Evolutionary conservation across 1,140 invertebrate species (phyloP), one percentile per base, ranked within the genome.

Genomic region (Ostrea denselamellosa): DNA sequence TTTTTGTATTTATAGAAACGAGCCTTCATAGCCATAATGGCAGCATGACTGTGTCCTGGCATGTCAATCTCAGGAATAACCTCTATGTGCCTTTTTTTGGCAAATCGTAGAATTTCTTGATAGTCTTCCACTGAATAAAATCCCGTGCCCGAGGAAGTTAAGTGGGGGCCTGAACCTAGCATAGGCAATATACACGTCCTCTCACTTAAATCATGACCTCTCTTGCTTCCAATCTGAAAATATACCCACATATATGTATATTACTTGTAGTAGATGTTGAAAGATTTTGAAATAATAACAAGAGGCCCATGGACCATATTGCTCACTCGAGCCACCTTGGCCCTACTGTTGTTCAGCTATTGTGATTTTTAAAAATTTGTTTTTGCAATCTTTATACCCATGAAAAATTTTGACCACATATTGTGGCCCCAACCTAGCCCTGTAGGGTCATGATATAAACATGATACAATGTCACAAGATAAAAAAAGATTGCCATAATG

Each of bases 31-130:
- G 93, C 90, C 86, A 89, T 90, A 51, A 94, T 91, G 17, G 94
- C 93, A 68, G 94, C 94, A 90, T 93, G 92, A 85, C 92, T 93
- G 81, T 95, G 94, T 51, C 94, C 93, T 10, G 94, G 94, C 92
- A 95, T 92, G 87, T 95, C 94, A 86, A 95, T 93, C 83, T 95
- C 94, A 22, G 94, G 94, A 85, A 94, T 93, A 2, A 94, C 92
- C 52, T 93, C 92, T 54, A 94, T 93, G 87, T 94, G 92, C 2
- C 93, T 89, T 7, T 88, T 77, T 8, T 86, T 89, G 25, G 94
- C 93, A 89, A 91, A 93, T 3, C 51, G 86, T 12, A 95, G 90
- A 12, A 95, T 93, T 83, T 94, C 93, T 28, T 89, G 85, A 90
- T 92, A 91, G 22, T 92, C 92, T 28, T 90, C 71, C 9, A 92